A percentile compares a stretch with the other conserved stretches of the same genome.
These are phyloP conservation scores for Scaptomyza caliginosa DNA, from an alignment of 2,888 invertebrate genomes.

Conservation along the genomic window DNA sequence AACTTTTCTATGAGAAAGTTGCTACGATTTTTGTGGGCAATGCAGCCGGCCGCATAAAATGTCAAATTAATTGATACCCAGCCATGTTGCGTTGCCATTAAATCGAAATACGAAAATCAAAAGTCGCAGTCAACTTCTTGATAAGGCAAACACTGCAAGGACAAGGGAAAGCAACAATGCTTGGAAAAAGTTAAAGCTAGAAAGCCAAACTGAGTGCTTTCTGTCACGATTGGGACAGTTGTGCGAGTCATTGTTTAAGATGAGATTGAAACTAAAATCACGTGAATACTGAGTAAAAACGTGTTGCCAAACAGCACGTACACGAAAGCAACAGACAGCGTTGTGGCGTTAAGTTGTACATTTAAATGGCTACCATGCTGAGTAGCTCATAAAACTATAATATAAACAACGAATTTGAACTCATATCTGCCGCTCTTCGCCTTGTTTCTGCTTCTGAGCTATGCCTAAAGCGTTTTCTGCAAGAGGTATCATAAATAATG, in stretches of 20 bases:
- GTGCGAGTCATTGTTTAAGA: conserved; percentile 63
- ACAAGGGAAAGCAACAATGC: background rate
- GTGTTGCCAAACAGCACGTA: background rate
- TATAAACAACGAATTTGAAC: background rate
- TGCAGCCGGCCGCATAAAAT: conserved; percentile 62
- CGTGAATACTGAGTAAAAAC: background rate
- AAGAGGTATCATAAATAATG: conserved; percentile 46
- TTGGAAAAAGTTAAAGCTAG: conserved; percentile 4
- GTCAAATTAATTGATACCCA: conserved; percentile 69
- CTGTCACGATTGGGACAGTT: conserved; percentile 38
- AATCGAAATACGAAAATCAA: conserved; percentile 36
- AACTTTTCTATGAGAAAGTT: conserved; percentile 51
- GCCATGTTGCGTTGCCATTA: conserved; percentile 60
- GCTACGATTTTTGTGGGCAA: conserved; percentile 56
- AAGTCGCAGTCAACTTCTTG: conserved; percentile 35
- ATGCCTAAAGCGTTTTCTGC: background rate
- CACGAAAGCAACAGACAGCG: background rate
- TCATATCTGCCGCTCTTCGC: background rate
- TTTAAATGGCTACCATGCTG: too few species aligned
- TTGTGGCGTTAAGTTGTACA: too few species aligned
- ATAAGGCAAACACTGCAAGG: background rate
- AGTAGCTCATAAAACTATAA: background rate
- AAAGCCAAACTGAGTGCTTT: conserved; percentile 1
- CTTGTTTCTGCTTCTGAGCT: background rate
- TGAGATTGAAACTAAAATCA: conserved; percentile 35